These are phyloP conservation scores for Anoplius nigerrimus DNA, from an alignment of 2,888 invertebrate species.

Conservation along the genomic window DNA sequence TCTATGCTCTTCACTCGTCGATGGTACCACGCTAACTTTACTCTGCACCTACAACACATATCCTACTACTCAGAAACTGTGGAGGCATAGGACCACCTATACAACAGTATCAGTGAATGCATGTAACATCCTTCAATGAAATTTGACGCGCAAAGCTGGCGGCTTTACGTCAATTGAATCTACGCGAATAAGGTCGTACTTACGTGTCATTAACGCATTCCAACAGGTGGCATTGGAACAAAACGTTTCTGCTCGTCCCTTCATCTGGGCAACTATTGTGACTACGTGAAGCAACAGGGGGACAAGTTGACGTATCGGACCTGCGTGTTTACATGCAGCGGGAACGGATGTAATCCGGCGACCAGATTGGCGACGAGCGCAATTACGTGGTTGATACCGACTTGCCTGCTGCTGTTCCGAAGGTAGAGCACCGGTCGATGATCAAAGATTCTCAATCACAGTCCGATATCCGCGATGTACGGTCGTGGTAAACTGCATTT, in stretches of 20 bases:
- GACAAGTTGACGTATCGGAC: slow-evolving; percentile 90
- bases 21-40: too few species aligned
- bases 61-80: too few species aligned
- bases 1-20: too few species aligned
- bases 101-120: not conserved
- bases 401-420: slow-evolving; percentile 14
- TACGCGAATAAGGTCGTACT: too few species aligned
- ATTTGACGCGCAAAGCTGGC: not conserved
- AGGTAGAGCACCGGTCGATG: not conserved
- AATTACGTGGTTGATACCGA: slow-evolving; percentile 24
- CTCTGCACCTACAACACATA: too few species aligned
- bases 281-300: slow-evolving; percentile 90
- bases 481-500: too few species aligned
- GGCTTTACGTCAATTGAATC: too few species aligned
- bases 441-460: too few species aligned
- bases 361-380: slow-evolving; percentile 39
- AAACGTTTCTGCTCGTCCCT: slow-evolving; percentile 91
- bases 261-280: slow-evolving; percentile 92
- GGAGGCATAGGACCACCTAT: too few species aligned
- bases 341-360: slow-evolving; percentile 89
- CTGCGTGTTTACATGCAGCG: slow-evolving; percentile 89
- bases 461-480: too few species aligned
- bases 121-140: not conserved
- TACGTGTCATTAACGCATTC: not conserved
- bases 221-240: slow-evolving; percentile 89